Evolutionary conservation across 2,888 invertebrate genomes (phyloP).

Genomic region (Cordilura impudica): DNA sequence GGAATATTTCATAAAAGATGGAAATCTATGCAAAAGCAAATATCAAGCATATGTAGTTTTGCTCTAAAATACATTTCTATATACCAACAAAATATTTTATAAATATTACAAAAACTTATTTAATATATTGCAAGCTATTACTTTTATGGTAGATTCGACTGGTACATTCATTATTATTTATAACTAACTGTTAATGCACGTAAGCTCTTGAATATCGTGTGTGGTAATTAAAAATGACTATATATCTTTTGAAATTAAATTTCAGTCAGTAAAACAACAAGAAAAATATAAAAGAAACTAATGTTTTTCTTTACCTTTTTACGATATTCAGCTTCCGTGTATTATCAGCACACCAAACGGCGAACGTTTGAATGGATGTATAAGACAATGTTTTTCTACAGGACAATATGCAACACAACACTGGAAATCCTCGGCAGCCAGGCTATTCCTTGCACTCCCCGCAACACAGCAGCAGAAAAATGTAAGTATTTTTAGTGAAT

Average conservation of each 20-base stretch:
- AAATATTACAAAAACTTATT: too few relatives aligned
- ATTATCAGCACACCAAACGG: conserved; percentile 78
- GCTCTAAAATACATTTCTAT: too few relatives aligned
- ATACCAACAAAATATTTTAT: too few relatives aligned
- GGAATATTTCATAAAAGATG: too few relatives aligned
- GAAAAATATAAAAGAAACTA: conserved; percentile 26
- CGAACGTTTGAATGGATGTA: conserved; percentile 78
- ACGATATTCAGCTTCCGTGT: conserved; percentile 78
- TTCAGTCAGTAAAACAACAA: conserved; percentile 9
- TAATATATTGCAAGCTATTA: too few relatives aligned
- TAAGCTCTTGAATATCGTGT: conserved; percentile 77
- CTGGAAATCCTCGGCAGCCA: conserved; percentile 80
- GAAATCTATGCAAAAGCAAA: too few relatives aligned
- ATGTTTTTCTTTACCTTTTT: conserved; percentile 67
- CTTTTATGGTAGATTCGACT: too few relatives aligned
- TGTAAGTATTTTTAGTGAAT: conserved; percentile 78
- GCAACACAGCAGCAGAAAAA: conserved; percentile 80
- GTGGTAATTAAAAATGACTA: conserved; percentile 64
- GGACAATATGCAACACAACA: conserved; percentile 77
- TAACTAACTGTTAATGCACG: conserved; percentile 73
- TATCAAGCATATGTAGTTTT: too few relatives aligned
- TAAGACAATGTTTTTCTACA: conserved; percentile 79
- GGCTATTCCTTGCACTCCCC: conserved; percentile 81
- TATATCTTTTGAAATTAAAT: conserved; percentile 36
- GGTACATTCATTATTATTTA: too few relatives aligned